Evolutionary conservation across 2,797 vertebrate genomes (phyloP).

Genomic region (Fundulus diaphanus): DNA sequence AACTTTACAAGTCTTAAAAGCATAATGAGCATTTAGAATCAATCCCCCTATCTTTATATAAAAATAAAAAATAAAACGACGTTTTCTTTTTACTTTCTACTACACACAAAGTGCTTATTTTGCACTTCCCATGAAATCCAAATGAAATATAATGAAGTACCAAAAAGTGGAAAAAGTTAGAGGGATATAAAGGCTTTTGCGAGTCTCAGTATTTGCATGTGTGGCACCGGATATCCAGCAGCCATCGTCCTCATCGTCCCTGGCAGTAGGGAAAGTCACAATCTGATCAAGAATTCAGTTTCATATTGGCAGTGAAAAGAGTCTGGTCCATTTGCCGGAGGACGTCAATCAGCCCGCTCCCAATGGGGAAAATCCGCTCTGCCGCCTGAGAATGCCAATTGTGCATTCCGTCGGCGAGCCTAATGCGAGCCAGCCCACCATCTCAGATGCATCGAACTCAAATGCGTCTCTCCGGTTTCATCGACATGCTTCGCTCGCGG

Average conservation of each 20-base stretch:
- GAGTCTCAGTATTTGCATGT: constrained; percentile 8
- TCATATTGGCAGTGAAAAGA: constrained; percentile 46
- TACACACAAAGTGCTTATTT: not conserved
- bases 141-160: not conserved
- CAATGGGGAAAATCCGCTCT: constrained; percentile 57
- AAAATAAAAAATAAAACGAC: too few species aligned
- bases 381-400: constrained; percentile 61
- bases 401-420: constrained; percentile 47
- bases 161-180: not conserved
- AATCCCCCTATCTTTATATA: too few species aligned
- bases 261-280: constrained; percentile 14
- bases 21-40: too few species aligned
- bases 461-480: constrained; percentile 52
- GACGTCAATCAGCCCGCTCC: constrained; percentile 59
- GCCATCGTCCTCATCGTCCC: constrained; percentile 17
- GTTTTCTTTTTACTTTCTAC: not conserved
- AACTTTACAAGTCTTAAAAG: too few species aligned
- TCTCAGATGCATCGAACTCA: constrained; percentile 41
- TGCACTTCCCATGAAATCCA: not conserved
- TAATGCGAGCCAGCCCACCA: constrained; percentile 56
- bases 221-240: constrained; percentile 15
- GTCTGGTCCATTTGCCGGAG: constrained; percentile 43
- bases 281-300: constrained; percentile 63
- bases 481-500: constrained; percentile 42
- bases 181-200: not conserved